Base-by-base conservation (phyloP, 2,888 invertebrate species). In the Caenorhabditis uteleia region DNA sequence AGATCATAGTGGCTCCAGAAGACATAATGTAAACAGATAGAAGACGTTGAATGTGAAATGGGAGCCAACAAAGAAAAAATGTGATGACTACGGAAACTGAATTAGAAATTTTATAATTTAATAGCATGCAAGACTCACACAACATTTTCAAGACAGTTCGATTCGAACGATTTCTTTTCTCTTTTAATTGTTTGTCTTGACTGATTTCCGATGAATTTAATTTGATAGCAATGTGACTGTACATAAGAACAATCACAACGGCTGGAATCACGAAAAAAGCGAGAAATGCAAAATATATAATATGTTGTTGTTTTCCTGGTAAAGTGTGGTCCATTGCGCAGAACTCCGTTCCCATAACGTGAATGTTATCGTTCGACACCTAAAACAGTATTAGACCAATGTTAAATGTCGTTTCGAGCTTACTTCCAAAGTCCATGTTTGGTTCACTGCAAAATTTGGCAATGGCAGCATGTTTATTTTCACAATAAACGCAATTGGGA, bases 41-140 rank as follows among this genome's bases (percentile, higher is more conserved):
- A 50, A 95, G 87, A 6, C 95, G 87, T 85, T 95, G 95, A 66
- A 91, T 89, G 86, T 95, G 95, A 86, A 94, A 95, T 26, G 95
- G 95, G 0, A 93, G 92, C 94, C 95, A 95, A 85, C 94, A 93
- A 12, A 93, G 86, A 86, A 94, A 94, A 87, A 95, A 95, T 29
- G 91, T 90, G 7, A 93, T 87, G 50, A 95, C 95, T 21, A 95
- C 94, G 2, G 92, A 92, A 74, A 91, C 95, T 95, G 87, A 14
- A 87, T 86, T 53, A 67, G 23, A 7, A 12, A 38, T 6, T 12
- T 31, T 26, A 23, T n/a, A 27, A 26, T 38, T 20, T 10, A 25
- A 12, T n/a, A n/a, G 36, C 5, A 36, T 10, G 7, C 8, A n/a
- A 16, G 26, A 60, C 64, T 57, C 31, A 74, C 74, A 65, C 16